Evolutionary conservation across 2,797 vertebrate species (phyloP), one percentile per base, ranked within the genome.

Genomic region (Rhinichthys osculus): DNA sequence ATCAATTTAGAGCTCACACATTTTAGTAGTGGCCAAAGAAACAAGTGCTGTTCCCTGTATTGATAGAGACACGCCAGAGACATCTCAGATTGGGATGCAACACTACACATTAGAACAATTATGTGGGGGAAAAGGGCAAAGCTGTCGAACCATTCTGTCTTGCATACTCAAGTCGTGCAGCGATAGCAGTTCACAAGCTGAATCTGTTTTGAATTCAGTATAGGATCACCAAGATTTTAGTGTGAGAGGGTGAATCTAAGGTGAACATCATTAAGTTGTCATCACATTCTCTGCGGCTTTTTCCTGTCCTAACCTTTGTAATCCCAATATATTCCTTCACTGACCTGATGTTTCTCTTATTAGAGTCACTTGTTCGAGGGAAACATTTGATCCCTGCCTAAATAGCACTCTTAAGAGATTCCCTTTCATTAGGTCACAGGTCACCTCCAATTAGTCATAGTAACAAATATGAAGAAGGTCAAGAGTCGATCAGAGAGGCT

Each of bases 321-420:
- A 10, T 77, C 82, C 71, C 40, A 14, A 40, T 42, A 7, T 16
- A 38, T 59, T 40, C 35, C 23, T 38, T 52, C 30, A 70, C 42
- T 78, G 74, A 87, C 64, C 83, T 85, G 72, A n/a, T 35, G n/a
- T 42, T 67, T 52, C 59, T 44, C 66, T 82, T 69, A 72, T 78
- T 73, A 44, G 33, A 81, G 72, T 50, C 44, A 85, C 82, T 80
- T 87, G 86, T 87, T 77, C 50, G 84, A 72, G 40, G 71, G 21
- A 82, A 89, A 89, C 23, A 90, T 88, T 87, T 86, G 50, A 91
- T 86, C 81, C 47, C 40, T 81, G 83, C 33, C 14, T 87, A 78
- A 70, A 86, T 54, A 67, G 80, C 54, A 66, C 59, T 79, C 30
- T 38, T 59, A 74, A 87, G 40, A 88, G 82, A 80, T 57, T 87